Evolutionary conservation across 1,140 invertebrate genomes (phyloP).

Genomic region (Trichoplusia ni): DNA sequence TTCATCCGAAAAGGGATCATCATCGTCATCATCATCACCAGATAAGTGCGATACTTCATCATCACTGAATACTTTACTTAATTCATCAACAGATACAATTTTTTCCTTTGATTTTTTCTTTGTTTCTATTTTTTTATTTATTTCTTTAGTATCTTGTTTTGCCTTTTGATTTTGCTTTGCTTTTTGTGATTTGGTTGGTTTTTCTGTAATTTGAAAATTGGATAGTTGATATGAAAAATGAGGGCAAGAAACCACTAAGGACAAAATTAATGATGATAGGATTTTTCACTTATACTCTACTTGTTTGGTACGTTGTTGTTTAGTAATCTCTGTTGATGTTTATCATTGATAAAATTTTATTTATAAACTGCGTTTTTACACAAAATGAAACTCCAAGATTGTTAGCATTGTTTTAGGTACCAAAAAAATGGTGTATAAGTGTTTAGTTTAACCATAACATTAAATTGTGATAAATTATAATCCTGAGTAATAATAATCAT

Average conservation of each 20-base stretch:
- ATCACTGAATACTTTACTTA: slow-evolving; percentile 74
- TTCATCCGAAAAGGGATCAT: slow-evolving; percentile 50
- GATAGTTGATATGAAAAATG: no score
- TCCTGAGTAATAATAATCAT: not conserved
- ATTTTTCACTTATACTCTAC: no score
- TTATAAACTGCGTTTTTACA: no score
- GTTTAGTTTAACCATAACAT: no score
- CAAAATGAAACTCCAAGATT: no score
- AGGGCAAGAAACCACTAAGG: not conserved
- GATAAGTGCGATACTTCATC: slow-evolving; percentile 71
- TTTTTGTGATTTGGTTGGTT: slow-evolving; percentile 40
- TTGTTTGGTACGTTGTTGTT: no score
- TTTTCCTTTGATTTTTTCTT: slow-evolving; percentile 49
- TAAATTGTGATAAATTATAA: no score
- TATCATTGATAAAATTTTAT: no score
- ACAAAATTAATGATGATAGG: no score
- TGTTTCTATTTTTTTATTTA: slow-evolving; percentile 31
- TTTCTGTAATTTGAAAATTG: slow-evolving; percentile 35
- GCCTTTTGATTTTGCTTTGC: slow-evolving; percentile 33
- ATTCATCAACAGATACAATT: slow-evolving; percentile 57
- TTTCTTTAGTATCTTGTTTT: slow-evolving; percentile 15
- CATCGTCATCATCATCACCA: slow-evolving; percentile 60
- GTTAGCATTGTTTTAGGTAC: no score
- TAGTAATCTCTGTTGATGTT: no score
- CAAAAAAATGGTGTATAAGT: no score